Evolutionary conservation across 2,797 vertebrate genomes (phyloP).

Genomic region (Microctenopoma steveboyesi): DNA sequence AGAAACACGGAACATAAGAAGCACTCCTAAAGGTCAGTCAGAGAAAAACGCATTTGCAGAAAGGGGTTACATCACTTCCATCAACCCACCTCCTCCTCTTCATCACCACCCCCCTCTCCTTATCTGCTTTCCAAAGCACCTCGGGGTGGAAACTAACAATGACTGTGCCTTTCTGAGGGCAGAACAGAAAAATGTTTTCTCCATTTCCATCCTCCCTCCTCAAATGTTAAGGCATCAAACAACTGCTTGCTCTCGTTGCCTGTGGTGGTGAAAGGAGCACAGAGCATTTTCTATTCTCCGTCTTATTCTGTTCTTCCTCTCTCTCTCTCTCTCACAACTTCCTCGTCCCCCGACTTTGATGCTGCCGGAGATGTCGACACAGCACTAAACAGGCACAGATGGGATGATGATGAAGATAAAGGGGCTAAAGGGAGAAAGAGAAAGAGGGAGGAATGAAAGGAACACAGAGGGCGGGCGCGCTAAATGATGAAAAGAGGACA

Average conservation of each 20-base stretch:
- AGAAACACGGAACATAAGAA: not conserved
- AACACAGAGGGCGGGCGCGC: slow-evolving; percentile 15
- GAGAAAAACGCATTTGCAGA: slow-evolving; percentile 24
- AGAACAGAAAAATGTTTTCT: slow-evolving; percentile 51
- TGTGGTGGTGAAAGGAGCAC: slow-evolving; percentile 52
- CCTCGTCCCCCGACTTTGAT: slow-evolving; percentile 54
- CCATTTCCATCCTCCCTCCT: slow-evolving; percentile 38
- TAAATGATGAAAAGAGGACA: slow-evolving; percentile 29
- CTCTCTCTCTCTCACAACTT: slow-evolving; percentile 37
- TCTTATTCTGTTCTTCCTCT: slow-evolving; percentile 22
- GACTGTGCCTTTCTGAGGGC: slow-evolving; percentile 51
- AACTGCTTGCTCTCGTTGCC: slow-evolving; percentile 49
- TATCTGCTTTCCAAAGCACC: slow-evolving; percentile 41
- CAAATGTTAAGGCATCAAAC: slow-evolving; percentile 59
- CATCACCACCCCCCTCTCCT: slow-evolving; percentile 2
- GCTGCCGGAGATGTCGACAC: slow-evolving; percentile 58
- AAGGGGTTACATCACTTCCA: slow-evolving; percentile 36
- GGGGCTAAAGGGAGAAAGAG: slow-evolving; percentile 32
- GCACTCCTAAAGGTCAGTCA: slow-evolving; percentile 8
- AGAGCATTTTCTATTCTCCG: slow-evolving; percentile 38
- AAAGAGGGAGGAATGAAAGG: slow-evolving; percentile 21
- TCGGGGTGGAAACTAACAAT: slow-evolving; percentile 43
- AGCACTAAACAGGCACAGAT: slow-evolving; percentile 58
- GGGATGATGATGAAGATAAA: slow-evolving; percentile 60
- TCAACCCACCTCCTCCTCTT: slow-evolving; percentile 28